Base-by-base conservation (phyloP, 92 coral and sea anemone species). In the Bergia sp. region DNA sequence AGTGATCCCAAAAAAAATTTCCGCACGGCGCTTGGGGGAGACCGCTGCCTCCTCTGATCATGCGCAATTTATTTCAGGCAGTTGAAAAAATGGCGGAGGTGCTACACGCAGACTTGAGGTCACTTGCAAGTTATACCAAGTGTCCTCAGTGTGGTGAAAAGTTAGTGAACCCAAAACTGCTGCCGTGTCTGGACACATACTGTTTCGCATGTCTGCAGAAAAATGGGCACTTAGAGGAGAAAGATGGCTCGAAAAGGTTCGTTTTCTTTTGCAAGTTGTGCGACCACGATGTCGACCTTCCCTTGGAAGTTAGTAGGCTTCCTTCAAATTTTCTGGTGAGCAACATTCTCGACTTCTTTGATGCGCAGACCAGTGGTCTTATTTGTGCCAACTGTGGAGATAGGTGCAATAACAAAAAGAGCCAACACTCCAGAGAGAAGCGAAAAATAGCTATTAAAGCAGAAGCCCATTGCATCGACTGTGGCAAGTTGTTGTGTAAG, bases 231-330 rank as follows among this genome's bases (percentile, higher is more conserved):
- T 42, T 76, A 29, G 43, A 38, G 79, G 47, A 76, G 13, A 76
- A 41, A 41, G 15, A 76, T 39, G 79, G 79, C 16, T 16, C 47
- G 53, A 1, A 76, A 76, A 41, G 43, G 21, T 44, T 42, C 21
- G 79, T 76, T 39, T 76, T 76, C 79, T 76, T 76, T 44, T 76
- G 79, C 79, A 76, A 76, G 5, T 76, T 76, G 79, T 76, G 79
- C 45, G 79, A 41, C 79, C 79, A 76, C 47, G 79, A 76, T 76
- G 79, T 76, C 23, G 7, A 39, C 79, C 79, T 76, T 42, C 79
- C 79, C 47, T 1, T 39, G 0, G 53, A 76, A 6, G 23, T 76
- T 21, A 41, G 36, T n/a, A 16, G 29, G 20, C 79, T 76, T 12
- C 79, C 43, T 42, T 39, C 79, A 11, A 76, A 76, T 41, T 76